These are phyloP conservation scores for Drosophila tristis DNA, from an alignment of 1,140 invertebrate species.

Conservation along the genomic window DNA sequence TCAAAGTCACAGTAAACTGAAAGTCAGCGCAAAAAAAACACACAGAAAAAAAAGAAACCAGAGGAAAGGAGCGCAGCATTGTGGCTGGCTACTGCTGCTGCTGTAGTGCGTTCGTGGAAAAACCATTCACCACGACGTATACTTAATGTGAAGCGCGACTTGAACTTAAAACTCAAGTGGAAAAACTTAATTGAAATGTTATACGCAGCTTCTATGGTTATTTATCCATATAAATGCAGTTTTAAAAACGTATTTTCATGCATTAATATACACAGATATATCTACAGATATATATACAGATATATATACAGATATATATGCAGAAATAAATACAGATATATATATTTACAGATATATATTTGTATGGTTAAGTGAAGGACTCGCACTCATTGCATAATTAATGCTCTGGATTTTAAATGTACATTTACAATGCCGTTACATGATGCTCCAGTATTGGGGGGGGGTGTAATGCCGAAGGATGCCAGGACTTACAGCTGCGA, in stretches of 20 bases:
- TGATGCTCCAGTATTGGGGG: conserved; percentile 26
- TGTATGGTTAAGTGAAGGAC: background rate
- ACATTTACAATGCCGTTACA: conserved; percentile 62
- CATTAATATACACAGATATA: background rate
- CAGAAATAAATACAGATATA: too few species aligned
- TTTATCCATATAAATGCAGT: conserved; percentile 28
- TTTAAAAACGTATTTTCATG: conserved; percentile 31
- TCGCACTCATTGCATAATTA: conserved; percentile 64
- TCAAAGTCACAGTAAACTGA: background rate
- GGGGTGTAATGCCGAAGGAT: too few species aligned
- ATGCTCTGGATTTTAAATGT: conserved; percentile 71
- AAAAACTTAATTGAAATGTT: conserved; percentile 64
- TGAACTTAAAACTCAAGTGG: conserved; percentile 52
- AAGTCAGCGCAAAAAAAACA: too few species aligned
- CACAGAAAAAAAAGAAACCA: conserved; percentile 7
- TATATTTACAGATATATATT: too few species aligned
- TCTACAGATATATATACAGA: too few species aligned
- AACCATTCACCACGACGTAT: conserved; percentile 25
- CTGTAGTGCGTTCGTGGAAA: background rate
- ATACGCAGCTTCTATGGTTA: conserved; percentile 45
- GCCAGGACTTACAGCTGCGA: too few species aligned
- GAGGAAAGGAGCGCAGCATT: background rate
- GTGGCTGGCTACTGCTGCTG: conserved; percentile 22
- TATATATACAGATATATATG: too few species aligned
- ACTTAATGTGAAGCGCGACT: conserved; percentile 31